Base-by-base conservation (phyloP, 2,888 invertebrate genomes). In the Seira musarum region DNA sequence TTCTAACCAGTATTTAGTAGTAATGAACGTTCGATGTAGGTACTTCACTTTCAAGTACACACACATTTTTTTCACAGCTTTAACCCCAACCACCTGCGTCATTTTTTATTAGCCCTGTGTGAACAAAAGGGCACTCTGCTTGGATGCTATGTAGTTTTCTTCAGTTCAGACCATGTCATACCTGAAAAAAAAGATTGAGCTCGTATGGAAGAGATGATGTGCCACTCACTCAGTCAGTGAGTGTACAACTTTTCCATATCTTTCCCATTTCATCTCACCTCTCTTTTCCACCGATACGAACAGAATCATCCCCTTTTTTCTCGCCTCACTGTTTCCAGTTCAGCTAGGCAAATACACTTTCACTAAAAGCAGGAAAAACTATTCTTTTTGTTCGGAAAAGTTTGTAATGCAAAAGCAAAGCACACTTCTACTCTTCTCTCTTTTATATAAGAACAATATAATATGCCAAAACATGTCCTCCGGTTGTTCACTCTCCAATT, bases 391-490 rank as follows among this genome's bases (percentile, higher is more conserved):
- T n/a, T 13, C 49, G 17, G 49, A 49, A 15, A 49, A n/a, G 30
- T 30, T 49, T 40, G 40, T 40, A 49, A 13, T n/a, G 49, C 49
- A 49, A 49, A 49, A 49, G 49, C 49, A 49, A 30, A 5, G 30
- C 15, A 49, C 15, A 49, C 49, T 30, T 8, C 49, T n/a, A 49
- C 30, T 30, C 8, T 30, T 2, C 30, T 30, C 49, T 49, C 49
- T n/a, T n/a, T n/a, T n/a, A n/a, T 2, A n/a, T 13, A 49, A 49
- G 49, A 49, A 49, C 49, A 49, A 49, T 49, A 64, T 24, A 64
- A 64, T 64, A 64, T 64, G 64, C 25, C 30, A 24, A 13, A 35
- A 64, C 64, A 46, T 64, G 72, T 72, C 72, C 72, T 49, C 72
- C 19, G 72, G 64, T 64, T 64, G 35, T 22, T 71, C 63, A 25